Evolutionary conservation across 2,113 vertebrate species (phyloP), one percentile per base, ranked within the genome.

Genomic region (Mastomys natalensis): DNA sequence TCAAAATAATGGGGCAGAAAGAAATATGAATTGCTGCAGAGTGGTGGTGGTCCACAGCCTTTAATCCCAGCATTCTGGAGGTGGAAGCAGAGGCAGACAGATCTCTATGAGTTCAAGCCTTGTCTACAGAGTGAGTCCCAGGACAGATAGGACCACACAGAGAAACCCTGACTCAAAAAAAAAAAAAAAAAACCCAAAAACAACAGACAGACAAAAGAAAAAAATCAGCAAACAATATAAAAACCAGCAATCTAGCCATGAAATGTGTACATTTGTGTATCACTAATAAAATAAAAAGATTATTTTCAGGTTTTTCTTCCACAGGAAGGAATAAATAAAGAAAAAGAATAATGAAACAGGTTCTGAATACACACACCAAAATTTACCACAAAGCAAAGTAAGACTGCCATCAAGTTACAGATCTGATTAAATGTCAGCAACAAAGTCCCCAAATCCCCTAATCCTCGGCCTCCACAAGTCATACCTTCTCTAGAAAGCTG

Each of bases 401-500:
- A 92, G 55, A 34, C 10, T 96, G 51, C 19, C 72, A 84, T 31
- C 58, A 87, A 77, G 19, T 78, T 66, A 64, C 3, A 29, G 68
- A 87, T 73, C 8, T 31, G 70, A 84, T 86, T 89, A 89, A 88
- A 81, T 82, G 55, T 7, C 60, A 60, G 21, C 73, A 70, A 89
- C 0, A 87, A 48, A 92, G 62, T 53, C 31, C 22, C 31, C 0
- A 89, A 4, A 10, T 29, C 13, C 24, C 17, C 11, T 73, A 24
- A 29, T 88, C 40, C 84, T 45, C 43, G 31, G 19, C 8, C 37
- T 58, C 43, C 40, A 78, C 26, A 97, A 92, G 78, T n/a, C 68
- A 60, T 68, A 60, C 78, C 82, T 94, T 92, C 91, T 70, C 87
- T 87, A 55, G 91, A 90, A 88, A 58, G 72, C 70, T 68, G 24